Percentiles rank a stretch among this genome's conserved stretches.
Conservation (phyloP, 1,140 invertebrate species). For the Trachymyrmex cornetzi region DNA sequence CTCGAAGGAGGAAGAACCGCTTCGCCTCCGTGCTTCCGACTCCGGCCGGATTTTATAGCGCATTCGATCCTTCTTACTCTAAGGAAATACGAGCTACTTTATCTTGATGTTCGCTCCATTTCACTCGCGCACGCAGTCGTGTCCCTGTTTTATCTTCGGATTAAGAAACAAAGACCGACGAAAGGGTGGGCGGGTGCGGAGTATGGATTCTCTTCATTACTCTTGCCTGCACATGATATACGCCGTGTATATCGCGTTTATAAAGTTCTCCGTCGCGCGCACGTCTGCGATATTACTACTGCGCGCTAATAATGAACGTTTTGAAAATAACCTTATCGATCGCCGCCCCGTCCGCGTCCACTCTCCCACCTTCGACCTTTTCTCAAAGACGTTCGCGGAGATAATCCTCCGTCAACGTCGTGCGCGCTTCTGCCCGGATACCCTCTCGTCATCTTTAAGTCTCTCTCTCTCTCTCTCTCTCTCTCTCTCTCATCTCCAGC, state of each 20-base stretch:
- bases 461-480: neutral
- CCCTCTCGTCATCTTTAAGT: constrained; percentile 42
- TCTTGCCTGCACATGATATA: constrained; percentile 62
- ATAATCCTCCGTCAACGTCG: constrained; percentile 52
- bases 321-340: constrained; percentile 50
- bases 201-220: constrained; percentile 78
- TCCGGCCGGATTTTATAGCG: constrained; percentile 73
- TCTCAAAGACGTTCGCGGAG: constrained; percentile 47
- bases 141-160: constrained; percentile 78
- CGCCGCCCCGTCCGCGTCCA: constrained; percentile 12
- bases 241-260: constrained; percentile 64
- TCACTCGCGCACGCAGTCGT: constrained; percentile 72
- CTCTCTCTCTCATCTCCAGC: neutral
- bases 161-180: constrained; percentile 76
- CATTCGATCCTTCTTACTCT: constrained; percentile 79
- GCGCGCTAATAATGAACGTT: constrained; percentile 62
- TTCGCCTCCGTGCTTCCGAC: constrained; percentile 56
- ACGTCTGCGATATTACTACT: constrained; percentile 53
- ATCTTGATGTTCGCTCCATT: constrained; percentile 78
- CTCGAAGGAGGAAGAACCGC: constrained; percentile 15
- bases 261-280: constrained; percentile 24
- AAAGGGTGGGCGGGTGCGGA: neutral
- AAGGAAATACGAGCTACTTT: constrained; percentile 77
- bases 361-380: constrained; percentile 55
- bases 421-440: neutral